Conservation (phyloP, 2,888 invertebrate species). For the Tiliacea aurago region DNA sequence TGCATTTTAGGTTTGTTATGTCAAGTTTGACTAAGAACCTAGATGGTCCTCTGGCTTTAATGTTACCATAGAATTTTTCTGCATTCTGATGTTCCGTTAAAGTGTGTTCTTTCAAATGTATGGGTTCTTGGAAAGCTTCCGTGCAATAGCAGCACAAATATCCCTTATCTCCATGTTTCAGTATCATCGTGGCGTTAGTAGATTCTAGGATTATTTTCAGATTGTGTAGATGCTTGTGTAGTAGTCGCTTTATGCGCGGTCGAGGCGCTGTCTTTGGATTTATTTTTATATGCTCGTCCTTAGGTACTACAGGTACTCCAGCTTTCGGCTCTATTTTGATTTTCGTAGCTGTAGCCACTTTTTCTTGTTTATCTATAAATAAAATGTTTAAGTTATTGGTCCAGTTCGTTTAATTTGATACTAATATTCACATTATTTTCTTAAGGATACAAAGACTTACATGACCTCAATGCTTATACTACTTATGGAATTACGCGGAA, state of each 20-base stretch:
- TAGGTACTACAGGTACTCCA: neutral
- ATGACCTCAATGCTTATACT: neutral
- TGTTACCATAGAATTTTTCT: constrained; percentile 36
- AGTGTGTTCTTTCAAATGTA: constrained; percentile 75
- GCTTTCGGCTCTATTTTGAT: constrained; percentile 11
- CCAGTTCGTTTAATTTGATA: neutral
- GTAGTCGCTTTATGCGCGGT: constrained; percentile 17
- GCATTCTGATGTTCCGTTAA: constrained; percentile 42
- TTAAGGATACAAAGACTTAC: neutral
- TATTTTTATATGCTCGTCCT: neutral
- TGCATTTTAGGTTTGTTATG: constrained; percentile 54
- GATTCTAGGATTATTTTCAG: constrained; percentile 38
- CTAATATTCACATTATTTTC: neutral
- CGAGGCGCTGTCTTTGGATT: neutral
- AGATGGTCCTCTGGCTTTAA: constrained; percentile 24
- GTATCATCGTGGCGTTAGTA: constrained; percentile 46
- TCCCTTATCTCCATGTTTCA: constrained; percentile 65
- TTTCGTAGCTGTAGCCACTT: neutral
- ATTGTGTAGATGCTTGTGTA: constrained; percentile 48
- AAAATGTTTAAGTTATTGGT: constrained; percentile 44
- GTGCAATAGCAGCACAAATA: constrained; percentile 76
- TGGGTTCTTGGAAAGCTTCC: constrained; percentile 67
- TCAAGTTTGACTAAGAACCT: constrained; percentile 46
- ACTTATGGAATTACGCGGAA: no score
- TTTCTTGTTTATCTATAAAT: constrained; percentile 49